Evolutionary conservation across 2,797 vertebrate genomes (phyloP).

Genomic region (Diceros bicornis): DNA sequence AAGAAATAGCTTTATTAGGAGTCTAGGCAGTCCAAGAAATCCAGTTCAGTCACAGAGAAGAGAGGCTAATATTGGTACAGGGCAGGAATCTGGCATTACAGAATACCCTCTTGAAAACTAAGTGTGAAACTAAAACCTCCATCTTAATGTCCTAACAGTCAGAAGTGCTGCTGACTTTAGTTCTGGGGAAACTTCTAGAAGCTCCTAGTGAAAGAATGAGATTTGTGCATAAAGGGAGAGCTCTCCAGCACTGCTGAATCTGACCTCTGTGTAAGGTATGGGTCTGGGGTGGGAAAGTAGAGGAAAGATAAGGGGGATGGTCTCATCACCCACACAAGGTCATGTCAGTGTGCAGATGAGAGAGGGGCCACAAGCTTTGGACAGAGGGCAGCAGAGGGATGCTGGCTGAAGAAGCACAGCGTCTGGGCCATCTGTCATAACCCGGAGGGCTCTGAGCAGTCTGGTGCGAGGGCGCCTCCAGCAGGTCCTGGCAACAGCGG

Average conservation of each 20-base stretch:
- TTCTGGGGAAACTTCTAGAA: constrained; percentile 33
- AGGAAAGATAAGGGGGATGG: neutral
- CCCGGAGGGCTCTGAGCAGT: neutral
- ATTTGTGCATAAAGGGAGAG: neutral
- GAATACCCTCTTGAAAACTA: constrained; percentile 20
- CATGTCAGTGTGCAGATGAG: neutral
- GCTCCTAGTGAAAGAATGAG: neutral
- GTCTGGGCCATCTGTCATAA: neutral
- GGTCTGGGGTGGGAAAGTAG: neutral
- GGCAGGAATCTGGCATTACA: neutral
- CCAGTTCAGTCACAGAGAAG: constrained; percentile 7
- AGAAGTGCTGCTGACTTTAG: neutral
- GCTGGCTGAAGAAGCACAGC: neutral
- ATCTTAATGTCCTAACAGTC: neutral
- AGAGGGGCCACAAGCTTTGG: neutral
- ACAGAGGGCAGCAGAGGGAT: neutral
- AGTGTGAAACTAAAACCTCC: constrained; percentile 28
- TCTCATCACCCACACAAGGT: neutral
- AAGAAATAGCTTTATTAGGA: constrained; percentile 79
- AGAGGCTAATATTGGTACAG: neutral
- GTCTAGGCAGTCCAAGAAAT: neutral
- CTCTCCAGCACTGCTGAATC: constrained; percentile 13
- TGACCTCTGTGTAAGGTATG: neutral
- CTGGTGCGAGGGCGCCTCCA: neutral
- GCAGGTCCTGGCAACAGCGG: constrained; percentile 1